phyloP scores from a whole-genome alignment of 1,140 invertebrate genomes.

The Hylyphantes graminicola region DNA sequence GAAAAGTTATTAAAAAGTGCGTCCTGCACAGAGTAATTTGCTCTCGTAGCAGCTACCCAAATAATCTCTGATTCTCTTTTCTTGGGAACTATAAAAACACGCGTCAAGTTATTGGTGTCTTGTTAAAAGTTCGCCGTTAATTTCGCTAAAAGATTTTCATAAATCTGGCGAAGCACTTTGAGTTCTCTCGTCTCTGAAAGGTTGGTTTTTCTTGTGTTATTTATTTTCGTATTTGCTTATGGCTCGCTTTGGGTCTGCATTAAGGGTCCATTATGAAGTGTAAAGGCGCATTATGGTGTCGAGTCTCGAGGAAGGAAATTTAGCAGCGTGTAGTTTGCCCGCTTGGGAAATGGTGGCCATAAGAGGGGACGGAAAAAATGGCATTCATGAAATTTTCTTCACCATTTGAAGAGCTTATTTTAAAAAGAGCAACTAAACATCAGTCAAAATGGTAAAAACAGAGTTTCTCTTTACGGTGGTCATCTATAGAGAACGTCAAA shows the following conservation, averaged over 20 bases:
- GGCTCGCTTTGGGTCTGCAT: conserved; percentile 19
- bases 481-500: too few relatives aligned
- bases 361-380: too few relatives aligned
- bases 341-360: conserved; percentile 13
- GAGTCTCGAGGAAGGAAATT: conserved; percentile 6
- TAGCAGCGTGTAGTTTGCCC: background rate
- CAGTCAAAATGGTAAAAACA: too few relatives aligned
- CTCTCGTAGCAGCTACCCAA: background rate
- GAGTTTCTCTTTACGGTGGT: too few relatives aligned
- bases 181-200: conserved; percentile 18
- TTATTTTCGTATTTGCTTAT: conserved; percentile 8
- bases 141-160: conserved; percentile 41
- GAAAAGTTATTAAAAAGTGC: conserved; percentile 45
- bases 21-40: conserved; percentile 20
- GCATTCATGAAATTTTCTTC: too few relatives aligned
- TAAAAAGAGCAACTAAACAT: too few relatives aligned
- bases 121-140: conserved; percentile 28
- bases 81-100: conserved; percentile 7
- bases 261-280: conserved; percentile 31
- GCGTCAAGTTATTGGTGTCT: background rate
- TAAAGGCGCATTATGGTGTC: conserved; percentile 38
- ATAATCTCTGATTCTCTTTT: conserved; percentile 16
- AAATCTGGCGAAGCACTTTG: conserved; percentile 42
- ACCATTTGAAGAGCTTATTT: too few relatives aligned
- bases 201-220: conserved; percentile 7